Evolutionary conservation across 1,140 invertebrate species (phyloP).

Genomic region (Paramacrobiotus metropolitanus): DNA sequence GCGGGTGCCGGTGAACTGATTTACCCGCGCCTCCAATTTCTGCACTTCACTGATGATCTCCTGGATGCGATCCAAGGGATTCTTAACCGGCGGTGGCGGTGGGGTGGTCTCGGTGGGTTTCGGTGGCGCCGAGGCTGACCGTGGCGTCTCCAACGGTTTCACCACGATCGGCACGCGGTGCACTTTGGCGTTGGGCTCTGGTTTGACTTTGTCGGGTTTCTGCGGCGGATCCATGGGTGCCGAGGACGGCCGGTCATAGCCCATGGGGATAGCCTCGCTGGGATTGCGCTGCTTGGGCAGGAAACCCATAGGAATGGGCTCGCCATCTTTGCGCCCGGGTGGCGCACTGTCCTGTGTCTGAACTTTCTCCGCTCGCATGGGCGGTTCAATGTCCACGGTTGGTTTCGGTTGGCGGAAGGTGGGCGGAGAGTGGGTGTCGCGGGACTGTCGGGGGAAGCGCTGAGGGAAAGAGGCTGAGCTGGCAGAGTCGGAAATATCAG

Average conservation of each 20-base stretch:
- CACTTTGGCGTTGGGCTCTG: background rate
- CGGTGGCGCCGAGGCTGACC: background rate
- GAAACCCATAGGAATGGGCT: background rate
- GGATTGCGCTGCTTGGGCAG: background rate
- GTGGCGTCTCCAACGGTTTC: background rate
- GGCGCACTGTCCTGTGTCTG: background rate
- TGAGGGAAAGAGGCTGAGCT: background rate
- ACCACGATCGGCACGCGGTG: slow-evolving; percentile 1
- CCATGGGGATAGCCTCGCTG: background rate
- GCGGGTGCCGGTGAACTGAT: no score
- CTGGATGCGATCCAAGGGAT: no score
- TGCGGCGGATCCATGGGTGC: background rate
- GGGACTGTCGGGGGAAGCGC: background rate
- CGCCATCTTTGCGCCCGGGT: background rate
- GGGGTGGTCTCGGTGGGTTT: background rate
- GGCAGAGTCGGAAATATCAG: background rate
- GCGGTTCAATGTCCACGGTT: background rate
- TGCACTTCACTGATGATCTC: no score
- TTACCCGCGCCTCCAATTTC: no score
- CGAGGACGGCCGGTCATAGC: background rate
- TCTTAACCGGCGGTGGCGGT: background rate
- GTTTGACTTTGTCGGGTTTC: background rate
- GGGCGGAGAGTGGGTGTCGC: background rate
- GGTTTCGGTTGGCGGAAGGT: background rate
- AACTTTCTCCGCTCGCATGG: background rate